These are phyloP conservation scores for Echinops telfairi DNA, from an alignment of 2,113 vertebrate species.

Conservation along the genomic window DNA sequence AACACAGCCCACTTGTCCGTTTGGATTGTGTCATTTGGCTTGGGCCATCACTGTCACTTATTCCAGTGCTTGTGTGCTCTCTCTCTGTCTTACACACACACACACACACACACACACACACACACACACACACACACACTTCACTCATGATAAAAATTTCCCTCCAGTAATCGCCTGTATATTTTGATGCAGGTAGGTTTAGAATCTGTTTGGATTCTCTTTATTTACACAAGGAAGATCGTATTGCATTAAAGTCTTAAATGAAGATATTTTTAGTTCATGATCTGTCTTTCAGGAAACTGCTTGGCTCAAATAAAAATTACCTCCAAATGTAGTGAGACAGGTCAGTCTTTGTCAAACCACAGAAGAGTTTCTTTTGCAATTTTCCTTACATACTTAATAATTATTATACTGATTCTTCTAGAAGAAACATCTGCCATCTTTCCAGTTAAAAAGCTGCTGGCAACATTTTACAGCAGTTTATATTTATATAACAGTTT, in stretches of 20 bases:
- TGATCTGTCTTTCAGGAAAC: constrained; percentile 6
- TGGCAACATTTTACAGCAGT: background rate
- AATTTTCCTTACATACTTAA: background rate
- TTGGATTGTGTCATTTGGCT: background rate
- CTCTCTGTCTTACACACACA: too few species aligned
- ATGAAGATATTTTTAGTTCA: constrained; percentile 27
- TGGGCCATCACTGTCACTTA: background rate
- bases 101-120: too few species aligned
- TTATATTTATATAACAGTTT: background rate
- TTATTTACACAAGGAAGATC: background rate
- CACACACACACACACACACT: too few species aligned
- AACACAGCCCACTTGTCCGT: background rate
- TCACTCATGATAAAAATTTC: background rate
- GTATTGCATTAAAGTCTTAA: background rate
- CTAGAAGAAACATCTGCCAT: background rate
- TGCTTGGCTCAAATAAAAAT: background rate
- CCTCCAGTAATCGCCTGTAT: background rate
- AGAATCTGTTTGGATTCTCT: background rate
- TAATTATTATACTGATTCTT: background rate
- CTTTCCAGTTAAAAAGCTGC: background rate
- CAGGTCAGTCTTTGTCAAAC: background rate
- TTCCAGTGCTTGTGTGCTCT: background rate
- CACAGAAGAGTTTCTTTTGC: background rate
- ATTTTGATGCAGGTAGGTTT: background rate
- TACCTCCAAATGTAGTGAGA: background rate